Evolutionary conservation across 2,888 invertebrate species (phyloP), one percentile per base, ranked within the genome.

Genomic region (Mythimna loreyi): DNA sequence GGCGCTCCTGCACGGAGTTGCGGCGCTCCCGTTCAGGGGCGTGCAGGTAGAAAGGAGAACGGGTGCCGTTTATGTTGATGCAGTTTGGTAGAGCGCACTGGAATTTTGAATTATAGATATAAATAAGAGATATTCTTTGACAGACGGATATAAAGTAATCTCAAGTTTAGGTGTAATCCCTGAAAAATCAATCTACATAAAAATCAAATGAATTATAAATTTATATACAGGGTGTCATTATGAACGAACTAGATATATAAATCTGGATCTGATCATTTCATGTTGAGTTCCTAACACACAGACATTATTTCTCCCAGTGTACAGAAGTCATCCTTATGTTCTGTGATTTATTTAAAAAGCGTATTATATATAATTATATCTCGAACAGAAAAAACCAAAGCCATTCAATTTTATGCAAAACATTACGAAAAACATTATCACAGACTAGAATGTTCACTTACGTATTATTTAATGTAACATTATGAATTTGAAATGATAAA

Each of bases 1-100:
- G 87, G 43, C 94, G 91, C 81, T 93, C 94, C 49, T 89, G 90
- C 4, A 86, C 80, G 11, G 93, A 92, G 55, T 82, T 81, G 57
- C 92, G 89, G 19, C 92, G 90, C 72, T 94, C 94, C 52, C 90
- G 86, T 68, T 94, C 96, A n/a, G 97, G 97, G 4, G 97, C 97
- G 95, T 98, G 98, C 28, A 98, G 95, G 91, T 97, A 98, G 92
- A 98, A 98, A 8, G 98, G 98, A 3, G 96, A 96, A 25, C 96
- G 94, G 6, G 92, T 88, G 49, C 92, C 90, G 72, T 88, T 93
- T 5, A 92, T 94, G 87, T 96, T 96, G 68, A 96, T 91, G 87
- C 96, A 96, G 85, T 93, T 96, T 11, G 96, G 92, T 23, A 96
- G 92, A 16, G 96, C 96, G 75, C 96, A 96, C 96, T 96, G 94